A percentile compares a stretch with the other conserved stretches of the same genome.
These are phyloP conservation scores for Brachyopa scutellaris DNA, from an alignment of 2,888 invertebrate genomes.

Conservation along the genomic window DNA sequence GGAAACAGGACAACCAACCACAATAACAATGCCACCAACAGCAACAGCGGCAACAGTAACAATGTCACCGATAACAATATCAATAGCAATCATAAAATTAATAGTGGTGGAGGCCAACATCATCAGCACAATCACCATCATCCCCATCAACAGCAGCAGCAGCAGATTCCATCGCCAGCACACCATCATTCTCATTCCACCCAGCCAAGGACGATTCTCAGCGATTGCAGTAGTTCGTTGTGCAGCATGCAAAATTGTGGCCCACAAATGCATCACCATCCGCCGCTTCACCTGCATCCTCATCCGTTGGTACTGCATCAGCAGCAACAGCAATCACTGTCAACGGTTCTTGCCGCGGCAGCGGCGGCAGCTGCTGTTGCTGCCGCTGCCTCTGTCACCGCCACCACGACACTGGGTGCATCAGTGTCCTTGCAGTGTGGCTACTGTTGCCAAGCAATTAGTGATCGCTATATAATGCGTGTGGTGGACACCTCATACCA, in stretches of 20 bases:
- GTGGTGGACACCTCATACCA: constrained; percentile 90
- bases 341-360: constrained; percentile 66
- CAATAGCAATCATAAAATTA: constrained; percentile 73
- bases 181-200: constrained; percentile 27
- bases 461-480: constrained; percentile 89
- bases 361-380: constrained; percentile 63
- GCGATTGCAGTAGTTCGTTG: constrained; percentile 71
- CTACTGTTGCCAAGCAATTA: constrained; percentile 87
- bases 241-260: constrained; percentile 71
- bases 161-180: constrained; percentile 19
- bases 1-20: constrained; percentile 74
- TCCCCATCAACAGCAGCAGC: constrained; percentile 54
- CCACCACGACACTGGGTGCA: constrained; percentile 45
- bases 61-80: constrained; percentile 73
- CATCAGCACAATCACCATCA: constrained; percentile 19
- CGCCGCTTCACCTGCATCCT: constrained; percentile 52
- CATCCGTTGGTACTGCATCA: constrained; percentile 26
- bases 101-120: constrained; percentile 71
- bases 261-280: constrained; percentile 74
- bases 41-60: constrained; percentile 75
- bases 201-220: constrained; percentile 64
- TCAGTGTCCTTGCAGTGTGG: constrained; percentile 83
- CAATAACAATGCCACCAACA: constrained; percentile 71
- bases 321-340: constrained; percentile 62
- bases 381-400: constrained; percentile 59